A percentile compares a stretch with the other conserved stretches of the same genome.
These are phyloP conservation scores for Chrysemys picta DNA, from an alignment of 2,113 vertebrate genomes.

Conservation along the genomic window DNA sequence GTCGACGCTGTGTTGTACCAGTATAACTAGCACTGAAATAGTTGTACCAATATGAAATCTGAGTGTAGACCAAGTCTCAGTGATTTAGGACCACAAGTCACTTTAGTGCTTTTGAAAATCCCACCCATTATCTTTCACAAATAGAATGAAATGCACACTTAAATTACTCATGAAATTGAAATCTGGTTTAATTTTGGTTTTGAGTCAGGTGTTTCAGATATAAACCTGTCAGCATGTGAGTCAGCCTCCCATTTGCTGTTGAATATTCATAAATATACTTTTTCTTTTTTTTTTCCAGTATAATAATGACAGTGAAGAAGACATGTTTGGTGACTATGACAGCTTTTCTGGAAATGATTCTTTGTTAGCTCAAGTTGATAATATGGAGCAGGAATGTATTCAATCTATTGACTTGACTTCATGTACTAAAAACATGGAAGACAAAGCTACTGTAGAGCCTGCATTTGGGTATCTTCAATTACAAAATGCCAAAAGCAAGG, in stretches of 20 bases:
- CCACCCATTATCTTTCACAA: rapidly evolving
- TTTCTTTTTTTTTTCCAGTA: constrained; percentile 75
- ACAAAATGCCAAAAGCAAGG: neutral
- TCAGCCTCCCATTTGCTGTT: neutral
- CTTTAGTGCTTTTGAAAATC: neutral
- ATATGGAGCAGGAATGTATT: constrained; percentile 73
- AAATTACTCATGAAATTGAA: rapidly evolving
- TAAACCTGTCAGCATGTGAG: neutral
- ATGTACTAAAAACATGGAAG: rapidly evolving
- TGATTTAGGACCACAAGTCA: rapidly evolving
- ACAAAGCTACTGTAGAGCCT: neutral
- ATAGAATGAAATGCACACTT: rapidly evolving
- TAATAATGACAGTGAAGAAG: constrained; percentile 84
- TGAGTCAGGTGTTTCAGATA: rapidly evolving
- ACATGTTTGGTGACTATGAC: constrained; percentile 90
- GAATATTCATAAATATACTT: neutral
- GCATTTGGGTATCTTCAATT: neutral
- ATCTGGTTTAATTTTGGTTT: neutral
- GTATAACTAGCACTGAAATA: rapidly evolving
- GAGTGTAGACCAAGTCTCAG: rapidly evolving
- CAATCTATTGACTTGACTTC: constrained; percentile 1
- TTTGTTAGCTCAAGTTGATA: constrained; percentile 83
- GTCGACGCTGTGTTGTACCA: neutral
- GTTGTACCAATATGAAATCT: rapidly evolving
- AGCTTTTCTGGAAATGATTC: constrained; percentile 85